These are phyloP conservation scores for Arrhamphus sclerolepis DNA, from an alignment of 2,797 vertebrate species.

Conservation along the genomic window DNA sequence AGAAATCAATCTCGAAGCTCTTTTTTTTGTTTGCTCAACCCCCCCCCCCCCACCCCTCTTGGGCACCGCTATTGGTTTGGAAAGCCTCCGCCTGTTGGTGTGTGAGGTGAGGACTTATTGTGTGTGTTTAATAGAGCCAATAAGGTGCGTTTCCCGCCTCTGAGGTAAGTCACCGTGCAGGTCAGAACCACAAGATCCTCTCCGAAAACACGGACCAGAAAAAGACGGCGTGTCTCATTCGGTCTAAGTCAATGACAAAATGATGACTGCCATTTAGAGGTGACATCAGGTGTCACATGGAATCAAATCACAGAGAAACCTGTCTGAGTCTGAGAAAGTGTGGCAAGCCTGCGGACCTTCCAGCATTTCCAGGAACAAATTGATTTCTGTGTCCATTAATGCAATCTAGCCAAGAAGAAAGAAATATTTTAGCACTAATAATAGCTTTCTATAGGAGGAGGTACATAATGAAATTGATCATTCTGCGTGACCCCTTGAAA, in stretches of 20 bases:
- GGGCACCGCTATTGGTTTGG: slow-evolving; percentile 51
- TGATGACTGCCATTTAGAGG: slow-evolving; percentile 26
- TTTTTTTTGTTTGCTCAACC: slow-evolving; percentile 46
- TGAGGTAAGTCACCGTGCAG: slow-evolving; percentile 30
- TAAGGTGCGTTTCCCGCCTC: slow-evolving; percentile 6
- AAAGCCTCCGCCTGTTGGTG: slow-evolving; percentile 45
- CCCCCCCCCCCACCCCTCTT: too few relatives aligned
- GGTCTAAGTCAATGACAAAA: slow-evolving; percentile 38
- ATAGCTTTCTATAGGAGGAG: slow-evolving; percentile 48
- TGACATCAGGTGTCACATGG: slow-evolving; percentile 23
- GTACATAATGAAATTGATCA: slow-evolving; percentile 65
- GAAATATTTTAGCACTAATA: slow-evolving; percentile 55
- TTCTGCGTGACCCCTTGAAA: slow-evolving; percentile 65
- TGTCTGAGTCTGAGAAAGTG: neutral
- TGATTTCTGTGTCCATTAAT: slow-evolving; percentile 44
- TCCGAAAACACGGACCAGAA: neutral
- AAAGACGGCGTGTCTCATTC: slow-evolving; percentile 22
- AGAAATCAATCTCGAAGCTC: slow-evolving; percentile 70
- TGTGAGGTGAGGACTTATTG: slow-evolving; percentile 28
- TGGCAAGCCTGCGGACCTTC: slow-evolving; percentile 1
- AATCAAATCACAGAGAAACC: slow-evolving; percentile 34
- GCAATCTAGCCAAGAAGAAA: slow-evolving; percentile 33
- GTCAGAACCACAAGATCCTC: slow-evolving; percentile 22
- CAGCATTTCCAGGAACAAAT: slow-evolving; percentile 40
- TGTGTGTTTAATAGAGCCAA: slow-evolving; percentile 40